phyloP scores from a whole-genome alignment of 1,140 invertebrate genomes.

The Brachionus paranguensis region DNA sequence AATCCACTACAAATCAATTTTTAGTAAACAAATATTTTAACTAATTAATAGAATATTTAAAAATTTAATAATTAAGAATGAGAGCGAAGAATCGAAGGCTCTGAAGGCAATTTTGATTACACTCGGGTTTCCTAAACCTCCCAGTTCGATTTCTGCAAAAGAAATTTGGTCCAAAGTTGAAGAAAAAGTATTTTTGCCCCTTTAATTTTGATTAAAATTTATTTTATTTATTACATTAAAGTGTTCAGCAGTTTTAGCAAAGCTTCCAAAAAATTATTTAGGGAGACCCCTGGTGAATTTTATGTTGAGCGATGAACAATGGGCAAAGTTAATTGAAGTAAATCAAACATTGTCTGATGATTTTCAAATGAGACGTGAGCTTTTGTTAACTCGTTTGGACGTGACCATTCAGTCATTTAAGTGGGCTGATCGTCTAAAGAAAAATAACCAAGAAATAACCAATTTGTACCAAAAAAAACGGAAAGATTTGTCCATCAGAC shows the following conservation, averaged over 20 bases:
- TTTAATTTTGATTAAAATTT: background rate
- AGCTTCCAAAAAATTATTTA: slow-evolving; percentile 61
- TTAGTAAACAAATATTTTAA: background rate
- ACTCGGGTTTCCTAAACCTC: slow-evolving; percentile 35
- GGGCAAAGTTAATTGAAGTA: slow-evolving; percentile 66
- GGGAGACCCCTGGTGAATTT: slow-evolving; percentile 58
- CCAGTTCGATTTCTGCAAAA: background rate
- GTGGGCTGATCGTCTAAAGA: slow-evolving; percentile 72
- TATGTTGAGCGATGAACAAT: slow-evolving; percentile 62
- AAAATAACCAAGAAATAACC: slow-evolving; percentile 14
- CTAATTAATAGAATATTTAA: too few species aligned
- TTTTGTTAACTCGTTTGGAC: slow-evolving; percentile 80
- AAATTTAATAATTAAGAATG: background rate
- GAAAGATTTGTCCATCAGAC: background rate
- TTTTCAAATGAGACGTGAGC: slow-evolving; percentile 74
- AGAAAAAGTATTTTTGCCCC: background rate
- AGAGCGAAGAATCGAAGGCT: slow-evolving; percentile 22
- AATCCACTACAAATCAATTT: background rate
- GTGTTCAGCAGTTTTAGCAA: slow-evolving; percentile 60
- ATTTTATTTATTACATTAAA: background rate
- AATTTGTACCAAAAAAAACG: background rate
- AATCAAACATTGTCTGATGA: slow-evolving; percentile 71
- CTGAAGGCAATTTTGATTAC: background rate
- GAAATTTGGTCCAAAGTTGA: slow-evolving; percentile 28
- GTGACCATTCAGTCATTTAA: slow-evolving; percentile 85